Conservation (phyloP, 1,140 invertebrate species). For the Drosophila bifasciata region DNA sequence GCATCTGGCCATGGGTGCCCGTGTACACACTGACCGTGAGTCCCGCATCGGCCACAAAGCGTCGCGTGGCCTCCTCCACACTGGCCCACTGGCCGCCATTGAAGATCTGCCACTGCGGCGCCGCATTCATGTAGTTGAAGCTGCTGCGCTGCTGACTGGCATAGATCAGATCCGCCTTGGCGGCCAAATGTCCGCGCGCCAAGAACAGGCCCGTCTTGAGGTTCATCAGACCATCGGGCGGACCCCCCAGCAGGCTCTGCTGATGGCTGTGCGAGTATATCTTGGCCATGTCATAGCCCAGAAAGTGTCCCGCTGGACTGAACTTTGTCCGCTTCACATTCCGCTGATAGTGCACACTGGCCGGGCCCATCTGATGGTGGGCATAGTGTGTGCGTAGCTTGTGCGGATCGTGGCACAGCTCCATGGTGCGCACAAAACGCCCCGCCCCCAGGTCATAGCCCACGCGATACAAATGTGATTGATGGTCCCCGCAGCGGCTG, state of each 20-base stretch:
- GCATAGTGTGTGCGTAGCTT: slow-evolving; percentile 62
- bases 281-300: slow-evolving; percentile 54
- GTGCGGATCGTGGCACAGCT: slow-evolving; percentile 61
- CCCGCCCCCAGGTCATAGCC: slow-evolving; percentile 56
- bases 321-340: slow-evolving; percentile 66
- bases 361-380: slow-evolving; percentile 51
- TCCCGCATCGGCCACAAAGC: slow-evolving; percentile 67
- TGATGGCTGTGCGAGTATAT: slow-evolving; percentile 57
- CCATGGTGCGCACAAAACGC: slow-evolving; percentile 70
- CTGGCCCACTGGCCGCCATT: slow-evolving; percentile 87
- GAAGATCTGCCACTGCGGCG: slow-evolving; percentile 88
- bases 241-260: neutral
- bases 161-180: slow-evolving; percentile 88
- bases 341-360: slow-evolving; percentile 60
- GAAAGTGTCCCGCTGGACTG: slow-evolving; percentile 60
- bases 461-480: slow-evolving; percentile 63
- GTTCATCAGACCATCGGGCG: slow-evolving; percentile 31
- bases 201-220: slow-evolving; percentile 41
- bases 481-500: slow-evolving; percentile 39
- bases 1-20: slow-evolving; percentile 85
- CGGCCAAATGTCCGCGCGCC: slow-evolving; percentile 86
- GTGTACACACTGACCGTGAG: slow-evolving; percentile 85
- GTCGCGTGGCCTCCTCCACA: slow-evolving; percentile 84
- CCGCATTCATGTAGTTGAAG: slow-evolving; percentile 88
- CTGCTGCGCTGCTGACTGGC: slow-evolving; percentile 87